Conservation (phyloP, 2,797 vertebrate genomes). For the Urosaurus nigricauda region DNA sequence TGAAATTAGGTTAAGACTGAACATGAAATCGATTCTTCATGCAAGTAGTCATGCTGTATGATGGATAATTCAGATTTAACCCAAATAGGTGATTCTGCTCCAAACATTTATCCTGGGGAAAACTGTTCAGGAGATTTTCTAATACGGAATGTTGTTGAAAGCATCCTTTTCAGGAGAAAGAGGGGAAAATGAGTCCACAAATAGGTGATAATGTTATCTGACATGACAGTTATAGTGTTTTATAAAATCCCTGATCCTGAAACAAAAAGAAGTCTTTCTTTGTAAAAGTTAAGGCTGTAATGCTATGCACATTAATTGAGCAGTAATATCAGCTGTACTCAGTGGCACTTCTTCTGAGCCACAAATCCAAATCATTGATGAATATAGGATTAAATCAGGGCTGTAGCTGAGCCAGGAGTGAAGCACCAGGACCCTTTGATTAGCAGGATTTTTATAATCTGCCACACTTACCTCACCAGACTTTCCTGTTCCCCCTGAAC, state of each 20-base stretch:
- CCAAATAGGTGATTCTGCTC: background rate
- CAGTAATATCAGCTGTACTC: background rate
- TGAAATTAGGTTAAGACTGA: background rate
- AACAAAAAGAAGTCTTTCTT: background rate
- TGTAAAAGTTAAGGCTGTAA: background rate
- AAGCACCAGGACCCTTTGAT: background rate
- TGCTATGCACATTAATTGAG: background rate
- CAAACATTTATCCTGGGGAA: background rate
- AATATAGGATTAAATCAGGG: background rate
- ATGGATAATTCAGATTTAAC: slow-evolving; percentile 5
- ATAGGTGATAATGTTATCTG: background rate
- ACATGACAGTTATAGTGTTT: background rate
- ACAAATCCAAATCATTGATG: too few relatives aligned
- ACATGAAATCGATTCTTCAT: background rate
- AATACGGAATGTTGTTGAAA: background rate
- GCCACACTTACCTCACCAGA: background rate
- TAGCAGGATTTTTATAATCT: background rate
- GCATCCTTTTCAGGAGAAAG: background rate
- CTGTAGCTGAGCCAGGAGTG: background rate
- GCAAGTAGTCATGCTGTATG: background rate
- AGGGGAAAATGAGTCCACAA: background rate
- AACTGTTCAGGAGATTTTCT: background rate
- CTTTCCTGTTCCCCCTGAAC: background rate
- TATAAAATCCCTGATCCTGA: background rate
- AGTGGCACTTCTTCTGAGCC: background rate